phyloP scores from a whole-genome alignment of 2,888 invertebrate genomes.

The Sisyra terminalis region DNA sequence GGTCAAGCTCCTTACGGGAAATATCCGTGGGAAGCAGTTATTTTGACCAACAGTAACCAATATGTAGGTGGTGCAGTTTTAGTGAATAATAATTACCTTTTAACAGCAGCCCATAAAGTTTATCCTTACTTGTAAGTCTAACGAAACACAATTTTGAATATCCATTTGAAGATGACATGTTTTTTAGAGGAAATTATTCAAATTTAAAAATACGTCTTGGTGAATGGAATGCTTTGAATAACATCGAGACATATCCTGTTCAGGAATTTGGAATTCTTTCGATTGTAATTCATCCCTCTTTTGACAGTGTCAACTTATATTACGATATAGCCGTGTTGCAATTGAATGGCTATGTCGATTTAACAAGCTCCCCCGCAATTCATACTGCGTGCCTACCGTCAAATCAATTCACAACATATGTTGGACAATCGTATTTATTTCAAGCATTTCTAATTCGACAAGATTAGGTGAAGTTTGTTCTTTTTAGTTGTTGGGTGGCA shows the following conservation, averaged over 20 bases:
- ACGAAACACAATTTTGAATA: neutral
- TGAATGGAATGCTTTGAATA: constrained; percentile 55
- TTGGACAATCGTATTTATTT: constrained; percentile 31
- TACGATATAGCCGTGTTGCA: constrained; percentile 70
- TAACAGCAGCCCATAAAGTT: constrained; percentile 53
- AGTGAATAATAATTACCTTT: constrained; percentile 38
- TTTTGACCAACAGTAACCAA: constrained; percentile 21
- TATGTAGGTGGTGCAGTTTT: constrained; percentile 48
- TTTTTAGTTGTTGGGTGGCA: constrained; percentile 41
- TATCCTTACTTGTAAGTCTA: neutral
- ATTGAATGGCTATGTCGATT: constrained; percentile 38
- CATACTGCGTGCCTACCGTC: constrained; percentile 44
- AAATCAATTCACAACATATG: constrained; percentile 22
- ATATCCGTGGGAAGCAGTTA: constrained; percentile 11
- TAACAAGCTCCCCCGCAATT: constrained; percentile 33
- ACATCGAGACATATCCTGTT: constrained; percentile 44
- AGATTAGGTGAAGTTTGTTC: neutral
- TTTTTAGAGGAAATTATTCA: constrained; percentile 2
- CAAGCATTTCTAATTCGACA: neutral
- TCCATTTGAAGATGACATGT: neutral
- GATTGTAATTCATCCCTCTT: constrained; percentile 37
- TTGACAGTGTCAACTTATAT: constrained; percentile 51
- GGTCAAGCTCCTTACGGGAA: constrained; percentile 10
- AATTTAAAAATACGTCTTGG: constrained; percentile 28
- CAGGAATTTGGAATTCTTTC: constrained; percentile 39